phyloP scores from a whole-genome alignment of 2,888 invertebrate genomes.

The Xestia xanthographa region DNA sequence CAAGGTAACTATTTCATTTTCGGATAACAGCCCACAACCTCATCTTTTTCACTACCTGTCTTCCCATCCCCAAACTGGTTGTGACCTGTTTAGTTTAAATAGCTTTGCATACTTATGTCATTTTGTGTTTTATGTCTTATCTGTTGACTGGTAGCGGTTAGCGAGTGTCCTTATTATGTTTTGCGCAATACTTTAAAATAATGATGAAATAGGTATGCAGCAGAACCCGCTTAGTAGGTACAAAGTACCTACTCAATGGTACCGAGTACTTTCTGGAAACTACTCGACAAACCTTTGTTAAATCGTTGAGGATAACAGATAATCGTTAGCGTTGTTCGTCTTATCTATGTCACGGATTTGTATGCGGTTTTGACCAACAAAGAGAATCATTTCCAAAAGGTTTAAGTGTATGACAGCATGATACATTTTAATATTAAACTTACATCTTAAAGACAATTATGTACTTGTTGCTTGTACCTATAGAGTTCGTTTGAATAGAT shows the following conservation, averaged over 20 bases:
- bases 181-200: slow-evolving; percentile 13
- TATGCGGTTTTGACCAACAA: not conserved
- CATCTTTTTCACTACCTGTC: not conserved
- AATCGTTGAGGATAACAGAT: not conserved
- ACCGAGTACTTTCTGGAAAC: not conserved
- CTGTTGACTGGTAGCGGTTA: not conserved
- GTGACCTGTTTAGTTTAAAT: not conserved
- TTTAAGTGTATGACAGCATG: not conserved
- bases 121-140: slow-evolving; percentile 2
- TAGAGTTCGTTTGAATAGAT: not conserved
- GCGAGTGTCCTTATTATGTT: not conserved
- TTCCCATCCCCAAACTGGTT: not conserved
- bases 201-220: slow-evolving; percentile 9
- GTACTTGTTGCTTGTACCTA: no score
- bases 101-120: slow-evolving; percentile 7
- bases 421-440: not conserved
- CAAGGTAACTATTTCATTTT: no score
- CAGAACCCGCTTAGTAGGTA: no score
- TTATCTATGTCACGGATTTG: not conserved
- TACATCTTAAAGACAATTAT: no score
- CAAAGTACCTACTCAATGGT: not conserved
- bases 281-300: not conserved
- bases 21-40: no score
- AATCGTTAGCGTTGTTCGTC: not conserved
- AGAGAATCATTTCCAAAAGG: not conserved